A percentile compares a stretch with the other conserved stretches of the same genome.
These are phyloP conservation scores for Gnathonemus echidnorhynchus DNA, from an alignment of 2,113 vertebrate species.

Conservation along the genomic window DNA sequence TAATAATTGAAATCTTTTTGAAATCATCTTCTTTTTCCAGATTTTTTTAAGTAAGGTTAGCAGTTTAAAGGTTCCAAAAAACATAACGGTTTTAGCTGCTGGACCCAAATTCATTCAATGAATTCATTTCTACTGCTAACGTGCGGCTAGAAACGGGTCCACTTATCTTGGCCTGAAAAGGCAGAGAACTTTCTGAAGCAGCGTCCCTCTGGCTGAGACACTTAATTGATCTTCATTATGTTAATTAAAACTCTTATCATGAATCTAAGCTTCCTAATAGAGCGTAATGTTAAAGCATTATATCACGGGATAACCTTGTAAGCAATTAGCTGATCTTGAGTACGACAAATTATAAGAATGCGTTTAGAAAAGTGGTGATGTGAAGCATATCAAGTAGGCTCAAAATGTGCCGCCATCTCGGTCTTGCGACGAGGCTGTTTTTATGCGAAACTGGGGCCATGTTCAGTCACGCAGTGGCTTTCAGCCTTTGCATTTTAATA, in stretches of 20 bases:
- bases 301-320: constrained; percentile 21
- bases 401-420: neutral
- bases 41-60: neutral
- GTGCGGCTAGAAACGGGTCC: neutral
- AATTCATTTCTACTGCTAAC: constrained; percentile 25
- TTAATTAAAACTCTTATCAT: constrained; percentile 54
- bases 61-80: neutral
- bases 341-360: neutral
- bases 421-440: neutral
- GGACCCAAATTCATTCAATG: constrained; percentile 41
- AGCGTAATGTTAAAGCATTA: constrained; percentile 26
- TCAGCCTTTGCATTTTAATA: constrained; percentile 49
- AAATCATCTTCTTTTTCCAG: neutral
- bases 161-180: constrained; percentile 4
- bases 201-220: constrained; percentile 32
- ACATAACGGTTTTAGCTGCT: constrained; percentile 32
- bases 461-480: constrained; percentile 41
- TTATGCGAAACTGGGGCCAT: neutral
- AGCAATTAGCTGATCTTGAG: constrained; percentile 50
- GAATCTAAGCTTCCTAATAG: constrained; percentile 40
- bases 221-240: constrained; percentile 64
- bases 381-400: neutral
- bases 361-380: neutral
- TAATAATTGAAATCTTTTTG: neutral
- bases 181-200: constrained; percentile 31